Conservation (phyloP, 2,113 vertebrate species). For the Pan paniscus region DNA sequence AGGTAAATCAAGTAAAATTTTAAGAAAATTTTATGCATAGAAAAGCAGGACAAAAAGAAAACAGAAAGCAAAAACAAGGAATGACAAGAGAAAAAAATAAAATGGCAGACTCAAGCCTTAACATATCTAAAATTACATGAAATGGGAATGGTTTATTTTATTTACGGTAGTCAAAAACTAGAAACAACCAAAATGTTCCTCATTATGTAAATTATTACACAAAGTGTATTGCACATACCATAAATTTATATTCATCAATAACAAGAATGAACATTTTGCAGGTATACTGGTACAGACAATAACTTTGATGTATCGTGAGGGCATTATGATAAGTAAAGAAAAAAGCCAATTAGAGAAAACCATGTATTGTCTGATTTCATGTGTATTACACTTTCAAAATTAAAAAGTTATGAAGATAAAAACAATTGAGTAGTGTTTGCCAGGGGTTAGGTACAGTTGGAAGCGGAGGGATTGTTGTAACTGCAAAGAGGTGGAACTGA, state of each 20-base stretch:
- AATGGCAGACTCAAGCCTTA: background rate
- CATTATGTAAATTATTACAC: background rate
- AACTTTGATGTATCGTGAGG: background rate
- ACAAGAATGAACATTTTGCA: background rate
- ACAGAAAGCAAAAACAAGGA: background rate
- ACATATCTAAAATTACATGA: background rate
- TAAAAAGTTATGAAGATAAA: background rate
- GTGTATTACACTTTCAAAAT: background rate
- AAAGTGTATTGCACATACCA: accelerated
- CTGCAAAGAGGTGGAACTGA: background rate
- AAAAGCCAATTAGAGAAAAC: background rate
- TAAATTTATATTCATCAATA: background rate
- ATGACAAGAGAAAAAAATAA: background rate
- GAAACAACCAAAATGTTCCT: background rate
- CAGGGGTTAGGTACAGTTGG: background rate
- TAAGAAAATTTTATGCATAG: background rate
- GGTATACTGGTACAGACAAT: background rate
- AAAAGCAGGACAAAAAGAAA: background rate
- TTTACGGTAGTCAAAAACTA: background rate
- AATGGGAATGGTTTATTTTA: background rate
- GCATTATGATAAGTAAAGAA: background rate
- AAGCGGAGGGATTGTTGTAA: background rate
- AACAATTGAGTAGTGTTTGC: background rate
- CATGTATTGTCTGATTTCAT: background rate
- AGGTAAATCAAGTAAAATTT: background rate